Base-by-base conservation (phyloP, 2,113 vertebrate genomes). In the Nerophis ophidion region DNA sequence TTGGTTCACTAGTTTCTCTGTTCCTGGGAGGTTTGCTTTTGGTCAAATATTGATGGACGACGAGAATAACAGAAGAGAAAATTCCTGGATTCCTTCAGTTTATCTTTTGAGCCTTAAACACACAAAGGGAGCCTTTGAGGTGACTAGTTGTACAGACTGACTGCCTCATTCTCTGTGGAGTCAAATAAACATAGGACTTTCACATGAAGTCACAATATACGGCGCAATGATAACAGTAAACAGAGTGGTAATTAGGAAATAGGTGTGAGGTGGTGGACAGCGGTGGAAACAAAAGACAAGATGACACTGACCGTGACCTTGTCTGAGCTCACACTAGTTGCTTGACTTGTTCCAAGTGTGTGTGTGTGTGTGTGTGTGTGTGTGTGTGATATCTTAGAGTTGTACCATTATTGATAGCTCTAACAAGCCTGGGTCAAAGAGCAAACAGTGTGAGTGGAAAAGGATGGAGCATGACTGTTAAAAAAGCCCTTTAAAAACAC, bases 371-470 rank as follows among this genome's bases (percentile, higher is more conserved):
- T 15, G 61, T 57, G 60, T 13, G 35, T 49, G 54, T 19, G 63
- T 15, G 63, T 68, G 67, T 61, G 57, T 42, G 40, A 56, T 54
- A 58, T 74, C 65, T 53, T 4, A 54, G 70, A 75, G 64, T 67
- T 76, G 81, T 74, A 74, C 83, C 81, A 84, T 89, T 88, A 88
- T 82, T 88, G 80, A 87, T 85, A 72, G 77, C 72, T 80, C 79
- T 90, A 89, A 90, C 86, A 87, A 89, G 89, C 75, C 53, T 12
- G 52, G 85, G 85, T 85, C 81, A 86, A 75, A 80, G 81, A 81
- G 76, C 79, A 81, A 75, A 76, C 66, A 78, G 72, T 78, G 74
- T 77, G 86, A 87, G 88, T 86, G 83, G 74, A 87, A 87, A 88
- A 81, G 83, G 83, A 87, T 84, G 83, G 72, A 80, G 81, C 33